A percentile compares a stretch with the other conserved stretches of the same genome.
These are phyloP conservation scores for Drosophila mimica DNA, from an alignment of 2,888 invertebrate genomes.

Conservation along the genomic window DNA sequence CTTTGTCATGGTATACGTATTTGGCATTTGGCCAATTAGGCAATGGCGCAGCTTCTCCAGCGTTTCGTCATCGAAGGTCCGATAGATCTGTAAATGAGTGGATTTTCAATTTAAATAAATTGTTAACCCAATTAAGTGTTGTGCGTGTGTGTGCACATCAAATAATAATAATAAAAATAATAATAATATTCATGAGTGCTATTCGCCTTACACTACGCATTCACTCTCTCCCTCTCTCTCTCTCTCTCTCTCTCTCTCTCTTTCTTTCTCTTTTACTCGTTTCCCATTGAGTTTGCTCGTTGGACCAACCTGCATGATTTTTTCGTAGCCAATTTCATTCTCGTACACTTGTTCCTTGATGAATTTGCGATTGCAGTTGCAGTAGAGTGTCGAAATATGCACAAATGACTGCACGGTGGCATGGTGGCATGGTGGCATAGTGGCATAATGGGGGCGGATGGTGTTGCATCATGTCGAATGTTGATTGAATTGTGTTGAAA, in stretches of 20 bases:
- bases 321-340: slow-evolving; percentile 85
- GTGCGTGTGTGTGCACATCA: slow-evolving; percentile 5
- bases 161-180: slow-evolving; percentile 33
- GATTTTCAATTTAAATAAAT: slow-evolving; percentile 55
- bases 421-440: background rate
- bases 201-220: slow-evolving; percentile 8
- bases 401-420: slow-evolving; percentile 82
- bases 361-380: slow-evolving; percentile 85
- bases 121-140: slow-evolving; percentile 49
- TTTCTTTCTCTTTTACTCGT: background rate
- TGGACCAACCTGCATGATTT: slow-evolving; percentile 84
- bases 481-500: slow-evolving; percentile 82
- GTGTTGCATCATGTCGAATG: slow-evolving; percentile 67
- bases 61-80: slow-evolving; percentile 83
- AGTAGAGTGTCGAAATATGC: slow-evolving; percentile 85
- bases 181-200: slow-evolving; percentile 45
- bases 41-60: slow-evolving; percentile 84
- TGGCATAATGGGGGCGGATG: background rate
- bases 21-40: slow-evolving; percentile 84
- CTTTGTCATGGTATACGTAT: slow-evolving; percentile 85
- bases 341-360: slow-evolving; percentile 85
- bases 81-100: slow-evolving; percentile 77
- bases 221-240: background rate
- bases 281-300: slow-evolving; percentile 17
- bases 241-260: background rate